Conservation (phyloP, 2,888 invertebrate species). For the Halocaridina rubra region DNA sequence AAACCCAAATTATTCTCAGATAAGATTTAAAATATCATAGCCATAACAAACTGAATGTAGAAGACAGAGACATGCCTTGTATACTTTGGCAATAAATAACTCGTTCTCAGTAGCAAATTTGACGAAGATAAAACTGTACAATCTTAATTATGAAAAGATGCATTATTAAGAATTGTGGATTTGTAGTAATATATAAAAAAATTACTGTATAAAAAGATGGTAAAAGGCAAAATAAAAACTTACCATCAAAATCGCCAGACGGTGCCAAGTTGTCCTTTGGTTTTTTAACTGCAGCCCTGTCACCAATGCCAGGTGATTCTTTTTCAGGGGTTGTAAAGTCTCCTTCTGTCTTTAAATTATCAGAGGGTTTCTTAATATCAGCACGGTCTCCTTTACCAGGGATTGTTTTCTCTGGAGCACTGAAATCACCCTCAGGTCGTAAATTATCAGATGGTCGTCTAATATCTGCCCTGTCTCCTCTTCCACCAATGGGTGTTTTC, state of each 20-base stretch:
- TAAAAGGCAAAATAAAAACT: too few relatives aligned
- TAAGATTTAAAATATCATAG: too few relatives aligned
- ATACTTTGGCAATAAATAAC: too few relatives aligned
- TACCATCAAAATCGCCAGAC: constrained; percentile 57
- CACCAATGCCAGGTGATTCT: constrained; percentile 29
- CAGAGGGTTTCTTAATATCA: constrained; percentile 37
- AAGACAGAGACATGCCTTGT: too few relatives aligned
- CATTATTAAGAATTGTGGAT: too few relatives aligned
- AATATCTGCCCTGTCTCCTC: constrained; percentile 24
- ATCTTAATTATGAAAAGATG: too few relatives aligned
- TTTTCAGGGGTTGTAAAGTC: constrained; percentile 47
- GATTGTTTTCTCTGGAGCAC: constrained; percentile 20
- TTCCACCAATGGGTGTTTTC: constrained; percentile 27
- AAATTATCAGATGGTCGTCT: constrained; percentile 50
- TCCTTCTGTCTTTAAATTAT: constrained; percentile 55
- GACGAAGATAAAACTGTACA: too few relatives aligned
- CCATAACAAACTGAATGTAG: too few relatives aligned
- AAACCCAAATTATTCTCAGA: too few relatives aligned
- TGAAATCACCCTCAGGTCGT: constrained; percentile 71
- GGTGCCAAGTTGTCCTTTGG: constrained; percentile 53
- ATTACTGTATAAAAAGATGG: too few relatives aligned
- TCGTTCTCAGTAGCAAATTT: too few relatives aligned
- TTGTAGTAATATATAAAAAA: too few relatives aligned
- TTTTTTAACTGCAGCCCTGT: constrained; percentile 35
- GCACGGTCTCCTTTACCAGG: constrained; percentile 46